phyloP scores from a whole-genome alignment of 1,140 invertebrate genomes.

The Trypoxylus dichotomus region DNA sequence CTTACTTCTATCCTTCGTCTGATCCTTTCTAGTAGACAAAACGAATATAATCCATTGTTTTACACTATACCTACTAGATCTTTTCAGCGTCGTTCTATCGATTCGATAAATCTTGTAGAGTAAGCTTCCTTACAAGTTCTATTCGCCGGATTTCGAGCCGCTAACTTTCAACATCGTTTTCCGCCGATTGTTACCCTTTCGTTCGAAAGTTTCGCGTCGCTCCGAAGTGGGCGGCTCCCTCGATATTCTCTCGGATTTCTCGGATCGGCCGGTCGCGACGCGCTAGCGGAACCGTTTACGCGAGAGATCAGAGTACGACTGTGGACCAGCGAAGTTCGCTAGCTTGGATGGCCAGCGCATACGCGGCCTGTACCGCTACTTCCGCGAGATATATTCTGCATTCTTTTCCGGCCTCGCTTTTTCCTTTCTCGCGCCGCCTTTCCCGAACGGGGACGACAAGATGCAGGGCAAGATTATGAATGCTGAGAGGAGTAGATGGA shows the following conservation, averaged over 20 bases:
- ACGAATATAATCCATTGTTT: not conserved
- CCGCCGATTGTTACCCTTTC: not conserved
- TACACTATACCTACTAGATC: not conserved
- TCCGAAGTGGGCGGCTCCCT: not conserved
- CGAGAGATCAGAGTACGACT: not conserved
- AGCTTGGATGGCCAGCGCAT: conserved; percentile 11
- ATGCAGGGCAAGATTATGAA: not conserved
- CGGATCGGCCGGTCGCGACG: not conserved
- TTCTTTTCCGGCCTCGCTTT: not conserved
- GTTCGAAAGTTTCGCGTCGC: not conserved
- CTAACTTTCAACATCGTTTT: not conserved
- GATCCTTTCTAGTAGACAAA: too few relatives aligned
- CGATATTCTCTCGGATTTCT: too few relatives aligned
- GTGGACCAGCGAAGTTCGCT: conserved; percentile 13
- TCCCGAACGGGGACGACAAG: not conserved
- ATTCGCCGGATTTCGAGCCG: not conserved
- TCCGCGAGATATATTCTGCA: not conserved
- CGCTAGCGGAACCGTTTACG: not conserved
- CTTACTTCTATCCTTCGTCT: too few relatives aligned
- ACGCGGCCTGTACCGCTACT: conserved; percentile 4
- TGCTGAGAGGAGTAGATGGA: not conserved
- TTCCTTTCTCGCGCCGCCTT: not conserved
- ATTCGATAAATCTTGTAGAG: too few relatives aligned
- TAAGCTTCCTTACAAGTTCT: not conserved
- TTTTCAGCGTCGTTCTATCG: not conserved